Percentiles rank a stretch among this genome's conserved stretches.
Evolutionary conservation across 1,140 invertebrate genomes (phyloP).

Genomic region (Sitodiplosis mosellana): DNA sequence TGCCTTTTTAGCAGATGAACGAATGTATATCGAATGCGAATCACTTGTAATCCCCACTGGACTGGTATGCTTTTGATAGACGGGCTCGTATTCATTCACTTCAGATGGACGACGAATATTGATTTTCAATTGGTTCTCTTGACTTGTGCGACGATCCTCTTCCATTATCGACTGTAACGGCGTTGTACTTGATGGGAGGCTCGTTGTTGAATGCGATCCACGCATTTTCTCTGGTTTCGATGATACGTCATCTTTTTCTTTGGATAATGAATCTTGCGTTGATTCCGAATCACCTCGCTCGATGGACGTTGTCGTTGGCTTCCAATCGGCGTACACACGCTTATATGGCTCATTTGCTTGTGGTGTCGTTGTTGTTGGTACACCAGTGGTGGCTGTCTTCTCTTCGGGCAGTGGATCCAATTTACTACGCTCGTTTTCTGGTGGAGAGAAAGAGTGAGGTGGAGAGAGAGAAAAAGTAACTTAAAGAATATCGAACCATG

Average conservation of each 20-base stretch:
- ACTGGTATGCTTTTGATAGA: background rate
- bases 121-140: slow-evolving; percentile 24
- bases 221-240: slow-evolving; percentile 38
- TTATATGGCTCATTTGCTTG: slow-evolving; percentile 30
- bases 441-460: slow-evolving; percentile 6
- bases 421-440: slow-evolving; percentile 53
- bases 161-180: slow-evolving; percentile 32
- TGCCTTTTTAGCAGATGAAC: background rate
- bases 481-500: too few relatives aligned
- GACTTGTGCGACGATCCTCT: slow-evolving; percentile 30
- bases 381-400: slow-evolving; percentile 15
- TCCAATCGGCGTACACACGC: slow-evolving; percentile 56
- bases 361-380: slow-evolving; percentile 3
- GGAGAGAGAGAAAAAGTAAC: too few relatives aligned
- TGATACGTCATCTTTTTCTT: slow-evolving; percentile 46
- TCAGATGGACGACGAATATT: slow-evolving; percentile 36
- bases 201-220: slow-evolving; percentile 22
- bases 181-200: background rate
- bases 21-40: slow-evolving; percentile 2
- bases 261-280: slow-evolving; percentile 48
- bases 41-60: background rate
- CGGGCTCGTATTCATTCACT: background rate
- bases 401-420: slow-evolving; percentile 53
- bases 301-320: slow-evolving; percentile 53
- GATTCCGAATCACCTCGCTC: slow-evolving; percentile 40